Conservation (phyloP, 2,113 vertebrate species). For the Geococcyx californianus region DNA sequence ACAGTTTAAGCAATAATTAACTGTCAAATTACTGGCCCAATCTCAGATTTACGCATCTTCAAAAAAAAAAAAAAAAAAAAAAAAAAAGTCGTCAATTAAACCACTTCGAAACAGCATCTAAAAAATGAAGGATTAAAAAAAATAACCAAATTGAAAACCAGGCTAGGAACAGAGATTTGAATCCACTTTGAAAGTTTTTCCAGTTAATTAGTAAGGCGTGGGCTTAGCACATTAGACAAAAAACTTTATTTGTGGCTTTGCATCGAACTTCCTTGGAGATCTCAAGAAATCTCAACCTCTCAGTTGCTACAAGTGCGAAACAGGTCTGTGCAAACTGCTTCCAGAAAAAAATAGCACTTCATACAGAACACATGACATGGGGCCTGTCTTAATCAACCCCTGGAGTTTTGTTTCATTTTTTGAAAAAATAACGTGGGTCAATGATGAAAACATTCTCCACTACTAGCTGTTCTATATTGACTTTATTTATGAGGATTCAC, state of each 20-base stretch:
- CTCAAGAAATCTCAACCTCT: background rate
- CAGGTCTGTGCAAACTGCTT: background rate
- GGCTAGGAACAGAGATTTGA: background rate
- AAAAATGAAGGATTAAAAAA: background rate
- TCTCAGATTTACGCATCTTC: background rate
- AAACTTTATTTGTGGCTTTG: slow-evolving; percentile 4
- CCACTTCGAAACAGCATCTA: background rate
- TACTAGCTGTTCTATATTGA: background rate
- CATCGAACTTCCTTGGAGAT: background rate
- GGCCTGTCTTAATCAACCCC: background rate
- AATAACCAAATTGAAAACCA: background rate
- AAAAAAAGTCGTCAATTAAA: background rate
- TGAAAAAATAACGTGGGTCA: background rate
- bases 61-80: no score
- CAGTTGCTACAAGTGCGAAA: background rate
- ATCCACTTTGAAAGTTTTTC: background rate
- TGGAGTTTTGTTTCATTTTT: background rate
- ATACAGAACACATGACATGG: background rate
- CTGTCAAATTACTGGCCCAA: background rate
- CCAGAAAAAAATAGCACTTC: background rate
- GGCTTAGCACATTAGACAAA: background rate
- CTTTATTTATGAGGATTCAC: background rate
- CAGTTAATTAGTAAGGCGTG: background rate
- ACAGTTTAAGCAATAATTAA: background rate
- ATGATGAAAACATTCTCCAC: background rate